phyloP scores from a whole-genome alignment of 1,140 invertebrate genomes.

The Holotrichia oblita region DNA sequence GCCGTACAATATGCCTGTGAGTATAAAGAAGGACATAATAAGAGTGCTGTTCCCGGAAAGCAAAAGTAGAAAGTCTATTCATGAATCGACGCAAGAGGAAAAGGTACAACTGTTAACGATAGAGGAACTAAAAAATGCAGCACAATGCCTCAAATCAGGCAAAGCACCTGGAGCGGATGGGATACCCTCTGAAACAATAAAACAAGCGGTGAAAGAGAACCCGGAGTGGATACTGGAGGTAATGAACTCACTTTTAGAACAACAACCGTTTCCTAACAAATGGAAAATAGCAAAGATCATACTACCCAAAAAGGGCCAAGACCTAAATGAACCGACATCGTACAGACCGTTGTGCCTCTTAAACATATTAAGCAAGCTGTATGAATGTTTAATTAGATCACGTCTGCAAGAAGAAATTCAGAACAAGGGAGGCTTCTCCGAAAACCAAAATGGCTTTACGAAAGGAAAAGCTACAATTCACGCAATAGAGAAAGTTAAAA shows the following conservation, averaged over 20 bases:
- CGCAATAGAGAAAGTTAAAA: not conserved
- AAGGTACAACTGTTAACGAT: not conserved
- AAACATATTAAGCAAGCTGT: slow-evolving; percentile 30
- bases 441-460: slow-evolving; percentile 2
- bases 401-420: not conserved
- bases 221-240: not conserved
- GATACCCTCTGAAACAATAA: slow-evolving; percentile 33
- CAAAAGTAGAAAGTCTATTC: not conserved
- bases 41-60: not conserved
- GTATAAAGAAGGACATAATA: not conserved
- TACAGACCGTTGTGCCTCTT: slow-evolving; percentile 39
- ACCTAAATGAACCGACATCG: not conserved
- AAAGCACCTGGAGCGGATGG: slow-evolving; percentile 43
- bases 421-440: not conserved
- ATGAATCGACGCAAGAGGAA: not conserved
- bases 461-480: not conserved
- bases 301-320: slow-evolving; percentile 29
- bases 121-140: slow-evolving; percentile 29
- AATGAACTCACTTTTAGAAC: not conserved
- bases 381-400: not conserved
- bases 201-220: not conserved
- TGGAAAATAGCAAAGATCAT: slow-evolving; percentile 42
- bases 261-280: slow-evolving; percentile 33
- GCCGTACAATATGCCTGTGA: not conserved
- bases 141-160: slow-evolving; percentile 12